Conservation (phyloP, 2,888 invertebrate genomes). For the Hirtodrosophila cameraria region DNA sequence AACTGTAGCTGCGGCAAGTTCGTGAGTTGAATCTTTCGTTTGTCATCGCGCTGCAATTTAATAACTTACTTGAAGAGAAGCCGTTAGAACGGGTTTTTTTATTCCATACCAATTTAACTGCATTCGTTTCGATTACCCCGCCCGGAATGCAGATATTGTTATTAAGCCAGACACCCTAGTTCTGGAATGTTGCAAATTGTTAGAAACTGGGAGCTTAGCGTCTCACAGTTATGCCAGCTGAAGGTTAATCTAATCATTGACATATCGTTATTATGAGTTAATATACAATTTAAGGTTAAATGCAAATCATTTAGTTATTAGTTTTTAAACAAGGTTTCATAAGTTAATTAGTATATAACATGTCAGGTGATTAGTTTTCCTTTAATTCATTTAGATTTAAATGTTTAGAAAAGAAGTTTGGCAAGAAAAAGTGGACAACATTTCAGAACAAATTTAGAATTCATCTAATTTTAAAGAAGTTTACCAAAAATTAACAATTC, state of each 20-base stretch:
- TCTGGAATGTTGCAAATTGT: slow-evolving; percentile 23
- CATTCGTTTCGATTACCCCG: neutral
- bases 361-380: no score
- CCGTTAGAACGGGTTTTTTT: slow-evolving; percentile 66
- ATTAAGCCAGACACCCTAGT: slow-evolving; percentile 20
- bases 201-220: slow-evolving; percentile 14
- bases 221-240: slow-evolving; percentile 17
- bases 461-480: no score
- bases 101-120: slow-evolving; percentile 18
- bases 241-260: slow-evolving; percentile 32
- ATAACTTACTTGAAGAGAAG: slow-evolving; percentile 7
- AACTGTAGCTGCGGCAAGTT: slow-evolving; percentile 54
- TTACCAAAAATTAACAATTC: no score
- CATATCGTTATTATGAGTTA: slow-evolving; percentile 11
- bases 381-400: no score
- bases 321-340: slow-evolving; percentile 19
- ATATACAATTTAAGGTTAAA: slow-evolving; percentile 54
- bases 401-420: no score
- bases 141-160: slow-evolving; percentile 11
- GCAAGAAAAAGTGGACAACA: no score
- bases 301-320: slow-evolving; percentile 53
- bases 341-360: slow-evolving; percentile 1
- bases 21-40: slow-evolving; percentile 74
- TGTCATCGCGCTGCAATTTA: neutral
- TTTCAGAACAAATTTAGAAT: no score